A percentile compares a stretch with the other conserved stretches of the same genome.
Evolutionary conservation across 1,140 invertebrate species (phyloP).

Genomic region (Pissodes strobi): DNA sequence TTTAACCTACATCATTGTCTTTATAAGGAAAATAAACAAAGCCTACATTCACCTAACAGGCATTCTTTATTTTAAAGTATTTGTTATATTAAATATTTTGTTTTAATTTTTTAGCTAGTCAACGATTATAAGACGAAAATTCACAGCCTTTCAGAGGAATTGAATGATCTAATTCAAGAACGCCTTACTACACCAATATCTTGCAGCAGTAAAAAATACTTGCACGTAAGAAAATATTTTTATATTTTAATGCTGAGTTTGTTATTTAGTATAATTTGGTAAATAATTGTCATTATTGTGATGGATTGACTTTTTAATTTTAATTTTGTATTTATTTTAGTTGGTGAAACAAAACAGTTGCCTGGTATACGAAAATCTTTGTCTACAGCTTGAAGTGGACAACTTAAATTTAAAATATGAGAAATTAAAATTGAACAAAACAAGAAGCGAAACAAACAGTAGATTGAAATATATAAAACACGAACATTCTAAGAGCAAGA

Average conservation of each 20-base stretch:
- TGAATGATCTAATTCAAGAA: constrained; percentile 45
- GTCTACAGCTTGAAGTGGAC: constrained; percentile 50
- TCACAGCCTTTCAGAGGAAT: constrained; percentile 40
- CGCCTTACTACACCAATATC: constrained; percentile 44
- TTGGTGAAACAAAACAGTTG: constrained; percentile 51
- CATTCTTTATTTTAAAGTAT: no score
- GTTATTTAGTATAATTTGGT: not conserved
- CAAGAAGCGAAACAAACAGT: constrained; percentile 43
- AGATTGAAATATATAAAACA: constrained; percentile 44
- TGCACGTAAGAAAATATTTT: constrained; percentile 44
- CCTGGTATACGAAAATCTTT: constrained; percentile 52
- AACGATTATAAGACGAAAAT: constrained; percentile 45
- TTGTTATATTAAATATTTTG: no score
- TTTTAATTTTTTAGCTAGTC: constrained; percentile 43
- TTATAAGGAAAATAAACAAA: not conserved
- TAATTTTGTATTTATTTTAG: constrained; percentile 39
- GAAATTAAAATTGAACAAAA: constrained; percentile 36
- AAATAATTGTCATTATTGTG: no score
- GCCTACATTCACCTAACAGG: no score
- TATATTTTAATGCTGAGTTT: no score
- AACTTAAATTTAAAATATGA: constrained; percentile 42
- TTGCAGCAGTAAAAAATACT: constrained; percentile 52
- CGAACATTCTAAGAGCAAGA: constrained; percentile 4
- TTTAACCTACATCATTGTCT: no score
- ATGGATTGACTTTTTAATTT: no score